Conservation (phyloP, 1,140 invertebrate genomes). For the Onthophagus taurus region DNA sequence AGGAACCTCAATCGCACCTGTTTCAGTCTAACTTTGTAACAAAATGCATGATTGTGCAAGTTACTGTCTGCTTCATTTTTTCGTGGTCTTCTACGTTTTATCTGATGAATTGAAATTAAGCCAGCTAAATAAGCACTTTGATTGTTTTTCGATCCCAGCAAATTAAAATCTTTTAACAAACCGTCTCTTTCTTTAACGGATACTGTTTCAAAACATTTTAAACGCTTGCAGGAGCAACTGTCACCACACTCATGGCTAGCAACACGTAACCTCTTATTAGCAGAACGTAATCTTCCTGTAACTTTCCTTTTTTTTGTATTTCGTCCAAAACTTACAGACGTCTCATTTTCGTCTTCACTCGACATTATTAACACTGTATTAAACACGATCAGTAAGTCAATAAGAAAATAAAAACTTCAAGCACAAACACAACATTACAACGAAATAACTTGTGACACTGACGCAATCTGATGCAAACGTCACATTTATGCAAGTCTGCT, state of each 20-base stretch:
- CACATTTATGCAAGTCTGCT: not conserved
- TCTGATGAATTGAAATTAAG: slow-evolving; percentile 4
- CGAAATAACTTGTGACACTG: slow-evolving; percentile 1
- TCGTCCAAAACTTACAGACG: not conserved
- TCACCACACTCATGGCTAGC: slow-evolving; percentile 1
- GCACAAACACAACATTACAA: slow-evolving; percentile 1
- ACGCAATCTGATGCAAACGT: not conserved
- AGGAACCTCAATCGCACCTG: slow-evolving; percentile 2
- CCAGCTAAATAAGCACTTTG: slow-evolving; percentile 8
- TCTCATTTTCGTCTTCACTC: slow-evolving; percentile 2
- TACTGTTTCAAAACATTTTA: slow-evolving; percentile 3
- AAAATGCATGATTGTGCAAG: slow-evolving; percentile 2
- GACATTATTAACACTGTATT: not conserved
- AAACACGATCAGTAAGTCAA: not conserved
- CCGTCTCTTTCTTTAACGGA: slow-evolving; percentile 9
- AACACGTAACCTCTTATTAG: not conserved
- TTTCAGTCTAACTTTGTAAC: slow-evolving; percentile 11
- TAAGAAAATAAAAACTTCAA: slow-evolving; percentile 2
- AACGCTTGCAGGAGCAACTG: slow-evolving; percentile 1
- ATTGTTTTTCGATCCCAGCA: slow-evolving; percentile 6
- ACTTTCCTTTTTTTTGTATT: slow-evolving; percentile 7
- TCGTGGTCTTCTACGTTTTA: slow-evolving; percentile 1
- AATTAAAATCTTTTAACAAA: slow-evolving; percentile 9
- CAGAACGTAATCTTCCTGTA: not conserved
- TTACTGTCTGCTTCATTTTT: slow-evolving; percentile 6